Evolutionary conservation across 2,888 invertebrate species (phyloP).

Genomic region (Acrobasis repandana): DNA sequence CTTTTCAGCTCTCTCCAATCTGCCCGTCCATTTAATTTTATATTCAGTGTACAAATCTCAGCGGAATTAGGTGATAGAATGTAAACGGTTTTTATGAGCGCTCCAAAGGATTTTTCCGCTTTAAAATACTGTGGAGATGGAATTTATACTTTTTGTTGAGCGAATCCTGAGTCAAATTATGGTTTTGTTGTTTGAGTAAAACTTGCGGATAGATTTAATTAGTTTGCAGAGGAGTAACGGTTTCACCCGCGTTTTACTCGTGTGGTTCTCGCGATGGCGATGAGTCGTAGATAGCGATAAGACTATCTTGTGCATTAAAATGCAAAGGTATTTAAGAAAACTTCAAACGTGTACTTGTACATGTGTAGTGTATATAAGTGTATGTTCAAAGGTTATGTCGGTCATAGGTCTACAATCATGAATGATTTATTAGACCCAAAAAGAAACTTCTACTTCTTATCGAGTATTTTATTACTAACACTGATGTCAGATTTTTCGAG

Average conservation of each 20-base stretch:
- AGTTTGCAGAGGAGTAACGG: not conserved
- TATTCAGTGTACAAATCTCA: constrained; percentile 45
- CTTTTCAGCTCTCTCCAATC: too few species aligned
- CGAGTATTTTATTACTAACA: too few species aligned
- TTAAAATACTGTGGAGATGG: not conserved
- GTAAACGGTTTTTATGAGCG: constrained; percentile 23
- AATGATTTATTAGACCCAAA: too few species aligned
- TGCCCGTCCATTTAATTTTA: constrained; percentile 37
- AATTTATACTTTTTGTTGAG: constrained; percentile 1
- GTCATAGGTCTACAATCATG: too few species aligned
- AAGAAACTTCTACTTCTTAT: too few species aligned
- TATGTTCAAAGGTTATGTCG: too few species aligned
- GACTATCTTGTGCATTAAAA: too few species aligned
- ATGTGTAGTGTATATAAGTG: too few species aligned
- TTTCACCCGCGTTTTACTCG: not conserved
- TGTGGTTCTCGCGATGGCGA: constrained; percentile 9
- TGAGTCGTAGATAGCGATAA: not conserved
- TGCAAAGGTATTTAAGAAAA: too few species aligned
- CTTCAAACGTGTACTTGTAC: too few species aligned
- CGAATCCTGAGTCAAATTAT: not conserved
- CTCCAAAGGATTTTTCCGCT: not conserved
- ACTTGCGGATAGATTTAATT: constrained; percentile 7
- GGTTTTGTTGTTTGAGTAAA: not conserved
- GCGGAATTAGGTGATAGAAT: constrained; percentile 37
- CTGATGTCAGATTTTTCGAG: too few species aligned